These are phyloP conservation scores for Allobates femoralis DNA, from an alignment of 2,797 vertebrate genomes.

Conservation along the genomic window DNA sequence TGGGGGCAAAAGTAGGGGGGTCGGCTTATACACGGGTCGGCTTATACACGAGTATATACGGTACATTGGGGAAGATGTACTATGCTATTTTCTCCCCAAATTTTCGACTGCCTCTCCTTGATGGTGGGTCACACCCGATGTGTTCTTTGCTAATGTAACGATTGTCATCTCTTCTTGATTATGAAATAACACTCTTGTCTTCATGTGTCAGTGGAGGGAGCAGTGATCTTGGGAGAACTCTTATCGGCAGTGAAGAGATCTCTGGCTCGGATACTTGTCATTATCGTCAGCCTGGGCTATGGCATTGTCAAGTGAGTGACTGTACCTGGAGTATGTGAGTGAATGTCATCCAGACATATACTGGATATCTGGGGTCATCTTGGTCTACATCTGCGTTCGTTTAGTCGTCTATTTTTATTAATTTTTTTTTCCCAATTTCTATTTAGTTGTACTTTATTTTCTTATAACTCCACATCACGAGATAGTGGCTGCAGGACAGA, in stretches of 20 bases:
- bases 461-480: no score
- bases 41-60: no score
- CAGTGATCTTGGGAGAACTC: constrained; percentile 91
- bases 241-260: constrained; percentile 94
- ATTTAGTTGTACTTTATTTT: no score
- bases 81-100: background rate
- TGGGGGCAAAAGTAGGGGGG: no score
- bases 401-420: no score
- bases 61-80: no score
- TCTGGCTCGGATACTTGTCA: constrained; percentile 90
- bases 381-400: no score
- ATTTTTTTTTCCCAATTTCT: no score
- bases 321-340: background rate
- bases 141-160: no score
- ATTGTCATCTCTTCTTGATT: background rate
- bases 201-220: constrained; percentile 83
- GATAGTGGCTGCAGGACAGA: no score
- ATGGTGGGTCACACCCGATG: background rate
- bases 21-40: no score
- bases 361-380: no score
- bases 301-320: constrained; percentile 92
- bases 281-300: constrained; percentile 94
- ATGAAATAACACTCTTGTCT: background rate
- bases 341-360: background rate
- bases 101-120: background rate